Evolutionary conservation across 2,113 vertebrate genomes (phyloP).

Genomic region (human (Homo sapiens)): GRCh38 chr2:43612501-43613000

Average conservation of each 20-base stretch:
- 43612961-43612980: not conserved
- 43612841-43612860: not conserved
- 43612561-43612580: not conserved
- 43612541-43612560: not conserved
- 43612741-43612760: not conserved
- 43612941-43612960: not conserved
- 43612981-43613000: not conserved
- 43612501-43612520: not conserved
- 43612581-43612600: not conserved
- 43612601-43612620: not conserved
- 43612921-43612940: not conserved
- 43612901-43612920: not conserved
- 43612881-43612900: not conserved
- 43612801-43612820: not conserved
- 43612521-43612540: not conserved
- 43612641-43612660: constrained; percentile 28
- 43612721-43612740: not conserved
- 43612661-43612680: not conserved
- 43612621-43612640: not conserved
- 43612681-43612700: not conserved
- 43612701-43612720: not conserved
- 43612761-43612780: not conserved
- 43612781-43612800: not conserved
- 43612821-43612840: not conserved
- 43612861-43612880: not conserved